Evolutionary conservation across 1,140 invertebrate species (phyloP), one percentile per base, ranked within the genome.

Genomic region (Drosophila nebulosa): DNA sequence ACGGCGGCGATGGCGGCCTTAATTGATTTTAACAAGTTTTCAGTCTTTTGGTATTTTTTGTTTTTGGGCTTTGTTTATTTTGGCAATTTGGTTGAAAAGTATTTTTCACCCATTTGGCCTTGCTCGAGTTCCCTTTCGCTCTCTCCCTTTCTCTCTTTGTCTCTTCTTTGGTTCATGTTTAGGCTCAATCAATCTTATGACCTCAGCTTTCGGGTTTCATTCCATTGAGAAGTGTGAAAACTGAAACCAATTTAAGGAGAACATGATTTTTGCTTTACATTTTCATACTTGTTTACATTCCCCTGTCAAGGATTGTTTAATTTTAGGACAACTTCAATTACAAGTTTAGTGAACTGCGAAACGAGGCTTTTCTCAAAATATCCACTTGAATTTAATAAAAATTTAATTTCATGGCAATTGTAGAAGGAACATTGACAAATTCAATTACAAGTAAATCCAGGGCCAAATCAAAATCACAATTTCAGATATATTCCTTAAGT

Each of bases 21-120:
- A 86, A 86, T 86, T 86, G 78, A 86, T 72, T 83, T 86, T 56
- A 79, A 88, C 65, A 81, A 69, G 57, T 69, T 73, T 77, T 42
- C 42, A 30, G 58, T 32, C 24, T 56, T 22, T 24, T 27, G 26
- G 36, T 53, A 9, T 30, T 30, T 30, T 4, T 27, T 30, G 4
- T 30, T 27, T 42, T 46, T 53, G 36, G 56, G 59, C 64, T 62
- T 35, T 51, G 64, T 78, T 69, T 55, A 46, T 52, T 74, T 55
- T 66, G 58, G 61, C 71, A 52, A 64, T 72, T 71, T 75, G 35
- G 27, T 75, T 67, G 52, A 24, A 52, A 68, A 64, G 61, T 52
- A 57, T 51, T 66, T 60, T 72, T 46, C 16, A 46, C 63, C 64
- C 64, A 42, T 6, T 66, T 57, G 74, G 64, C 75, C 70, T 74